These are phyloP conservation scores for Caenorhabditis brenneri DNA, from an alignment of 1,140 invertebrate genomes.

Conservation along the genomic window DNA sequence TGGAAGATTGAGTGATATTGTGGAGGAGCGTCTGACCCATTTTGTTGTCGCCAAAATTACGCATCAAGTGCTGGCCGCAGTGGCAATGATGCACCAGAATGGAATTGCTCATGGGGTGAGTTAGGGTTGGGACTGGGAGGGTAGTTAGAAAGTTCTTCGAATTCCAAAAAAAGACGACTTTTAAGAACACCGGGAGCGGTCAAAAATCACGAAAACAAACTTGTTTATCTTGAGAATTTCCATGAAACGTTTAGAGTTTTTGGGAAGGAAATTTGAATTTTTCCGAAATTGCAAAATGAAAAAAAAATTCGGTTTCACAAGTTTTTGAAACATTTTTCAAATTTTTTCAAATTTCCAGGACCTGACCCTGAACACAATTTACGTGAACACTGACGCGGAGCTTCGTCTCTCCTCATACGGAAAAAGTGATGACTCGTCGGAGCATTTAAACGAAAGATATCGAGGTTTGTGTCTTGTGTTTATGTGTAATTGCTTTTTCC, in stretches of 20 bases:
- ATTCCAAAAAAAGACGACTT: not conserved
- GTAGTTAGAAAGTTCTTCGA: not conserved
- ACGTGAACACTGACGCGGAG: slow-evolving; percentile 21
- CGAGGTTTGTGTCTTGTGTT: too few relatives aligned
- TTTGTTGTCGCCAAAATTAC: slow-evolving; percentile 16
- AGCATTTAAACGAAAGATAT: not conserved
- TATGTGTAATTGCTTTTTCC: not conserved
- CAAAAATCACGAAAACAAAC: not conserved
- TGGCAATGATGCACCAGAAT: slow-evolving; percentile 31
- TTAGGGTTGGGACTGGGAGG: too few relatives aligned
- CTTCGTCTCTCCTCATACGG: slow-evolving; percentile 18
- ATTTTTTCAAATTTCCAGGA: not conserved
- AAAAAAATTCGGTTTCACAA: not conserved
- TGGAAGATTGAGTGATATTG: slow-evolving; percentile 12
- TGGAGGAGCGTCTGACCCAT: not conserved
- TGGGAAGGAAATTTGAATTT: not conserved
- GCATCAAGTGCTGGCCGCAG: not conserved
- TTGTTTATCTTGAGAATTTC: not conserved
- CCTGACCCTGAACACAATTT: slow-evolving; percentile 4
- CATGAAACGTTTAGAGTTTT: not conserved
- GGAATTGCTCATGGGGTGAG: slow-evolving; percentile 21
- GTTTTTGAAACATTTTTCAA: too few relatives aligned
- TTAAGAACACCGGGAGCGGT: not conserved
- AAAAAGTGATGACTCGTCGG: slow-evolving; percentile 22
- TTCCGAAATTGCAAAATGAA: not conserved